Base-by-base conservation (phyloP, 2,888 invertebrate species). In the Lacanobia wlatinum region DNA sequence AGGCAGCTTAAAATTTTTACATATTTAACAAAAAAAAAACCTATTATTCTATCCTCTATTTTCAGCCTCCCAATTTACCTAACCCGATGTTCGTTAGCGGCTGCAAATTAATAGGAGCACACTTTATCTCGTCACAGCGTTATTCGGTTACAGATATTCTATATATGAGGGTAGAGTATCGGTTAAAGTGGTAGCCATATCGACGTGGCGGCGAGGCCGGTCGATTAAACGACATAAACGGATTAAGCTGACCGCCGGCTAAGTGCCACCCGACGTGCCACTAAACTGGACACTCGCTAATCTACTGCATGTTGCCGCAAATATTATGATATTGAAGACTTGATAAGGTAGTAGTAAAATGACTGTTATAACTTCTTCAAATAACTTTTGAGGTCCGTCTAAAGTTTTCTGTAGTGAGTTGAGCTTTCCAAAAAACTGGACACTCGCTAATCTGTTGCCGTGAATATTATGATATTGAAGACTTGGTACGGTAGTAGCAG, bases 191-290 rank as follows among this genome's bases (percentile, higher is more conserved):
- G 84, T 81, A 87, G 88, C 86, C 84, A 81, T 89, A 91, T 92
- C 89, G 91, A 90, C 90, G 90, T 89, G 87, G 89, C 88, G 84
- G 88, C 89, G 69, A 77, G 90, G 90, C 87, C 87, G 90, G 90
- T 94, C 93, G 94, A 95, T 95, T 94, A 94, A 92, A 91, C 90
- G 91, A 80, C 84, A 87, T 95, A 95, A 95, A 91, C 86, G 91
- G 92, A 94, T 95, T 95, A 94, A 85, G 85, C 86, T 92, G 94
- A 91, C 94, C 93, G 92, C 88, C 90, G 91, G 92, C 88, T 92
- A 93, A 94, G 94, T 93, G 94, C 88, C 88, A 88, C 84, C 87
- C 86, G 83, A 86, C 88, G 77, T 82, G 88, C 84, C 88, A 87
- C 85, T 88, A 89, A 86, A 92, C 92, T 90, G 90, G 82, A 89